phyloP scores from a whole-genome alignment of 2,797 vertebrate genomes.

The Protonibea diacanthus region DNA sequence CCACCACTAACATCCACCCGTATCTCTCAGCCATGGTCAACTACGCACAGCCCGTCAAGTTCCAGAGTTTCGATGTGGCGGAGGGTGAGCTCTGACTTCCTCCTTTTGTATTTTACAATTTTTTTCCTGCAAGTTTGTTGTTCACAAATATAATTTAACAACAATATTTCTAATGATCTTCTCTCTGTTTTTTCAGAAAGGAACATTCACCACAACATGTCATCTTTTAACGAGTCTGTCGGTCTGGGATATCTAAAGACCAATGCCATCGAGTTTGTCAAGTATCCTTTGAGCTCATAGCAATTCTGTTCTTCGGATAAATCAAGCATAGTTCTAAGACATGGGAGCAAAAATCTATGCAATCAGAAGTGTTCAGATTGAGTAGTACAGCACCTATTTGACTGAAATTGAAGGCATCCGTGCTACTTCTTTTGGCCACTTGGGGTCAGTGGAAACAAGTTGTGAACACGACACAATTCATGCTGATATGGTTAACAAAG shows the following conservation, averaged over 20 bases:
- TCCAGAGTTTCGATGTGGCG: constrained; percentile 96
- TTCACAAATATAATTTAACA: background rate
- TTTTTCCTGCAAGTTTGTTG: background rate
- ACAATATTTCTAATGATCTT: background rate
- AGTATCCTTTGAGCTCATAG: constrained; percentile 92
- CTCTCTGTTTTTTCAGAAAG: constrained; percentile 84
- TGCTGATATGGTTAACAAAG: too few relatives aligned
- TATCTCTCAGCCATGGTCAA: constrained; percentile 98
- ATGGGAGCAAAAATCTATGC: too few relatives aligned
- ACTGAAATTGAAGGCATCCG: background rate
- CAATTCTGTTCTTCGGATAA: background rate
- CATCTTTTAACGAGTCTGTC: constrained; percentile 98
- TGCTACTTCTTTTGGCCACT: background rate
- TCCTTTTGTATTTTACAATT: background rate
- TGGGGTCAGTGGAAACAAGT: background rate
- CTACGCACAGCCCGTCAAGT: constrained; percentile 99
- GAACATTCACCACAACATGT: constrained; percentile 99
- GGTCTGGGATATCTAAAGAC: constrained; percentile 98
- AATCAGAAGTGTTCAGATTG: background rate
- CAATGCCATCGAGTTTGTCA: constrained; percentile 98
- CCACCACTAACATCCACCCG: constrained; percentile 98
- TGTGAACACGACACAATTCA: background rate
- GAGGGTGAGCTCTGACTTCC: constrained; percentile 87
- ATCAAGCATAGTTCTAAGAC: background rate
- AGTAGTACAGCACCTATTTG: background rate